Base-by-base conservation (phyloP, 1,140 invertebrate genomes). In the Drosophila sp. region DNA sequence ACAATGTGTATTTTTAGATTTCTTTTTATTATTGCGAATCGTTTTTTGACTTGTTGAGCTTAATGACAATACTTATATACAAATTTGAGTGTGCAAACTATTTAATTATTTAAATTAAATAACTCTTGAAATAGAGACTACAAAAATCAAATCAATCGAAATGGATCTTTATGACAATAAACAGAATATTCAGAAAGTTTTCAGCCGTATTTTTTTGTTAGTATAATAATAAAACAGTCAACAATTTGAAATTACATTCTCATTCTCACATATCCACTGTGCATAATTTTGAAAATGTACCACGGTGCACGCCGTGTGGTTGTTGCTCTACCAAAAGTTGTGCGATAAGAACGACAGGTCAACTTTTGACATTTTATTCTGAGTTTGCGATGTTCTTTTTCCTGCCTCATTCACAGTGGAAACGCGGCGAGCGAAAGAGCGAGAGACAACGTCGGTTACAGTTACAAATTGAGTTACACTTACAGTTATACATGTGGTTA, bases 301-400 rank as follows among this genome's bases (percentile, higher is more conserved):
- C 32, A 56, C 69, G 62, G 61, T 58, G 40, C 36, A 38, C 38
- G 46, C 29, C 54, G 46, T 65, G 41, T 71, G 32, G 54, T 34
- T 51, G 69, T 34, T 57, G 54, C 59, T 56, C 36, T 21, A 48
- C 32, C 50, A n/a, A 53, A 53, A 50, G 45, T 11, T 43, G 13
- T 16, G 21, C 53, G 63, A 73, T 67, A 67, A 73, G 61, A 57
- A 13, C 41, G 21, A 32, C 61, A 48, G 61, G 48, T 71, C 64
- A 50, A 21, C 32, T 38, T 38, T 36, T 36, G 34, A 11, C 11
- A 9, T 4, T 36, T 36, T 36, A 3, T 8, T 25, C 66, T 29
- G 25, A 21, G 8, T 29, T 36, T 6, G 45, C 40, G 45, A 27
- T 25, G 45, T 18, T 14, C 56, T 58, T 3, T 25, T 25, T 11